phyloP scores from a whole-genome alignment of 2,888 invertebrate genomes.

The Tanytarsus gracilentus region DNA sequence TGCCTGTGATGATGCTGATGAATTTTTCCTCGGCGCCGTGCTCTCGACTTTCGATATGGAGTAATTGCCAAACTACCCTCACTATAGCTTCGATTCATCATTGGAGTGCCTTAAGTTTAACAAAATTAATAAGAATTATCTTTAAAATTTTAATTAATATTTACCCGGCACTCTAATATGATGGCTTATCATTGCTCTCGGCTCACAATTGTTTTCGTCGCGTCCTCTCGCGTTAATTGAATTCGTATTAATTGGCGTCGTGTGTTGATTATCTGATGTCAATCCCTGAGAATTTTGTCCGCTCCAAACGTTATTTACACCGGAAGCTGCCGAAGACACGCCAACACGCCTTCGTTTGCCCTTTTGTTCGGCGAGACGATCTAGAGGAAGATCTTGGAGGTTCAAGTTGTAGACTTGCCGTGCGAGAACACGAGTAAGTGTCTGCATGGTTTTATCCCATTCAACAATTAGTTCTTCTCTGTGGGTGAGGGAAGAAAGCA shows the following conservation, averaged over 20 bases:
- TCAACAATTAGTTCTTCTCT: slow-evolving; percentile 93
- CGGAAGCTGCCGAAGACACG: slow-evolving; percentile 28
- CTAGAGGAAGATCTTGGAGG: slow-evolving; percentile 74
- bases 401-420: slow-evolving; percentile 92
- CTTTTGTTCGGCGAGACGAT: slow-evolving; percentile 69
- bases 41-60: slow-evolving; percentile 35
- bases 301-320: too few relatives aligned
- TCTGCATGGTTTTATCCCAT: slow-evolving; percentile 99
- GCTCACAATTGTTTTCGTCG: slow-evolving; percentile 32
- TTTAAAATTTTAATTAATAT: slow-evolving; percentile 24
- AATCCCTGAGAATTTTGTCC: slow-evolving; percentile 29
- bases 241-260: slow-evolving; percentile 18
- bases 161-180: slow-evolving; percentile 29
- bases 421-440: slow-evolving; percentile 86
- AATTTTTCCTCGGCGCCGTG: slow-evolving; percentile 33
- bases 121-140: too few relatives aligned
- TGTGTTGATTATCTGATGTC: slow-evolving; percentile 30
- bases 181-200: slow-evolving; percentile 32
- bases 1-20: slow-evolving; percentile 22
- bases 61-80: slow-evolving; percentile 47
- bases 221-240: slow-evolving; percentile 32
- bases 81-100: slow-evolving; percentile 47
- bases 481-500: slow-evolving; percentile 77
- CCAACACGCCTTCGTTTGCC: slow-evolving; percentile 54
- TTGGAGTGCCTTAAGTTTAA: slow-evolving; percentile 36